phyloP scores from a whole-genome alignment of 2,888 invertebrate genomes.

The Pyrrhia umbra region DNA sequence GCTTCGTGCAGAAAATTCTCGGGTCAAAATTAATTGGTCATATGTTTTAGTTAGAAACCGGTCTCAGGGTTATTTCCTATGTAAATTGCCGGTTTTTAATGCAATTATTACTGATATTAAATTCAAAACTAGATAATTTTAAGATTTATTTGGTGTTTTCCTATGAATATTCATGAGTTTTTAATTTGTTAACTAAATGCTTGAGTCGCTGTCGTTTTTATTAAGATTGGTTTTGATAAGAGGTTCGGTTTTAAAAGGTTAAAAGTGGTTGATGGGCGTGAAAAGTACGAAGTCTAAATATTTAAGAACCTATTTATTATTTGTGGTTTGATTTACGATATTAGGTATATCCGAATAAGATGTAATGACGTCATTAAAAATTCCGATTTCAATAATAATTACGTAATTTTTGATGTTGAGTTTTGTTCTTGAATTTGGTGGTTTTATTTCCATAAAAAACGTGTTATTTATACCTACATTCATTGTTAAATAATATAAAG shows the following conservation, averaged over 20 bases:
- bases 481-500: no score
- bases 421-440: no score
- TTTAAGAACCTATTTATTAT: neutral
- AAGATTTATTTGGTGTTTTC: slow-evolving; percentile 55
- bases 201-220: slow-evolving; percentile 11
- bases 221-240: neutral
- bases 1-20: slow-evolving; percentile 9
- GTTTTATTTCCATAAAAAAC: no score
- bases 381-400: neutral
- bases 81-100: slow-evolving; percentile 58
- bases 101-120: slow-evolving; percentile 60
- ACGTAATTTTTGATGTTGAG: no score
- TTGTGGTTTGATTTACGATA: slow-evolving; percentile 8
- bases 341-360: neutral
- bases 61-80: slow-evolving; percentile 56
- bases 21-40: slow-evolving; percentile 1
- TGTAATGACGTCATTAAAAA: slow-evolving; percentile 8
- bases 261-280: slow-evolving; percentile 12
- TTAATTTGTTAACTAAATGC: slow-evolving; percentile 35
- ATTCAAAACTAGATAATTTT: slow-evolving; percentile 44
- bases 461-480: no score
- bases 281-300: neutral
- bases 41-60: slow-evolving; percentile 23
- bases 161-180: slow-evolving; percentile 60
- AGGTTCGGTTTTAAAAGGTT: slow-evolving; percentile 12